phyloP scores from a whole-genome alignment of 2,797 vertebrate genomes.

The Carapus acus region DNA sequence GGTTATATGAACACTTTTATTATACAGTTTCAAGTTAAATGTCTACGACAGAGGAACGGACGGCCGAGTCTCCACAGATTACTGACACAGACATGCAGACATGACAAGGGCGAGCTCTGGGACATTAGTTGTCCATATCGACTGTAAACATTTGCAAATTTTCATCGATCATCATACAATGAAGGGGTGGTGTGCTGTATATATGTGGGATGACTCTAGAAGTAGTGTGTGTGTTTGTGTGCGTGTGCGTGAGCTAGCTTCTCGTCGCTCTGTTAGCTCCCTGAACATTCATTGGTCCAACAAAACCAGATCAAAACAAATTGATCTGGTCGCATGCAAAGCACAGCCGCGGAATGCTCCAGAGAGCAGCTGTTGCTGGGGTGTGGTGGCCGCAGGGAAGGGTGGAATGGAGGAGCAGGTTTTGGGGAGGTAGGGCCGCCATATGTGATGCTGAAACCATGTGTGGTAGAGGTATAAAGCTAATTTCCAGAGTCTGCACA shows the following conservation, averaged over 20 bases:
- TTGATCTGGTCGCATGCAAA: no score
- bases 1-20: no score
- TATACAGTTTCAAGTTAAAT: no score
- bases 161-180: conserved; percentile 1
- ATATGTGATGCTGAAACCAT: no score
- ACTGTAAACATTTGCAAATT: conserved; percentile 1
- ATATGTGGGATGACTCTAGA: no score
- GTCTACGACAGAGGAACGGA: no score
- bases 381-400: background rate
- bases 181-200: background rate
- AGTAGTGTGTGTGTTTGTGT: background rate
- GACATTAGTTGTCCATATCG: background rate
- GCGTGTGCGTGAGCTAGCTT: background rate
- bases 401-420: no score
- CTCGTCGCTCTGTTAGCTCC: conserved; percentile 18
- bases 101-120: no score
- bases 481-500: conserved; percentile 20
- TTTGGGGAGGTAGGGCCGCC: no score
- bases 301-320: conserved; percentile 33
- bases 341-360: conserved; percentile 16
- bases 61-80: no score
- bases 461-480: no score
- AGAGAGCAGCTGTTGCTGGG: conserved; percentile 29
- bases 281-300: conserved; percentile 27
- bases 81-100: no score